Percentiles rank a stretch among this genome's conserved stretches.
These are phyloP conservation scores for Drosophila falleni DNA, from an alignment of 2,888 invertebrate species.

Conservation along the genomic window DNA sequence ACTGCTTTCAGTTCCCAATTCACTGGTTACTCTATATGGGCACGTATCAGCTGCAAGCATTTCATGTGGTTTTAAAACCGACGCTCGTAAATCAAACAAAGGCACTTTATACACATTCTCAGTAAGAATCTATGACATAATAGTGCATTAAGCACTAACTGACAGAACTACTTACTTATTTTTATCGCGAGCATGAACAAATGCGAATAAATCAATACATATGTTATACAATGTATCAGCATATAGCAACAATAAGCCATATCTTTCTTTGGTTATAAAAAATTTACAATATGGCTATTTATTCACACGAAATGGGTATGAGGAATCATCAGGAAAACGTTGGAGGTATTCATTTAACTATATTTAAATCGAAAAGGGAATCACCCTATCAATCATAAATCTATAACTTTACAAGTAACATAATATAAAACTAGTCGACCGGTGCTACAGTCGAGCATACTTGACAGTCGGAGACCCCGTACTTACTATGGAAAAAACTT, in stretches of 20 bases:
- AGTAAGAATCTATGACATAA: slow-evolving; percentile 8
- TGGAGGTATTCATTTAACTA: too few relatives aligned
- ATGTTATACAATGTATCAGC: slow-evolving; percentile 7
- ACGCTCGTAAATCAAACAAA: slow-evolving; percentile 53
- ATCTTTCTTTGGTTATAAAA: neutral
- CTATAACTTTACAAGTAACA: too few relatives aligned
- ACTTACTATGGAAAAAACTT: too few relatives aligned
- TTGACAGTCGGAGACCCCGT: too few relatives aligned
- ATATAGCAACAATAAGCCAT: slow-evolving; percentile 39
- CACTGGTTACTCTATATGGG: slow-evolving; percentile 19
- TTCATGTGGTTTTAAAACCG: slow-evolving; percentile 42
- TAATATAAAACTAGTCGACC: too few relatives aligned
- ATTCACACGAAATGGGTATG: neutral
- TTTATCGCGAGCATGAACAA: slow-evolving; percentile 14
- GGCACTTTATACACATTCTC: slow-evolving; percentile 12
- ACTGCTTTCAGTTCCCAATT: slow-evolving; percentile 12
- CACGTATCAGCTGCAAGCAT: slow-evolving; percentile 60
- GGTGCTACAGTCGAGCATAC: too few relatives aligned
- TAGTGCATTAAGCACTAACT: slow-evolving; percentile 22
- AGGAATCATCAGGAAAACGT: neutral
- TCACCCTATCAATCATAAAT: too few relatives aligned
- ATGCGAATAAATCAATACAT: neutral
- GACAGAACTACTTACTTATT: slow-evolving; percentile 21
- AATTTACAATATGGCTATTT: neutral
- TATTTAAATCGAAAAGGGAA: too few relatives aligned